Conservation (phyloP, 37 sponge, comb jelly and placozoan genomes). For the Beroe ovata region DNA sequence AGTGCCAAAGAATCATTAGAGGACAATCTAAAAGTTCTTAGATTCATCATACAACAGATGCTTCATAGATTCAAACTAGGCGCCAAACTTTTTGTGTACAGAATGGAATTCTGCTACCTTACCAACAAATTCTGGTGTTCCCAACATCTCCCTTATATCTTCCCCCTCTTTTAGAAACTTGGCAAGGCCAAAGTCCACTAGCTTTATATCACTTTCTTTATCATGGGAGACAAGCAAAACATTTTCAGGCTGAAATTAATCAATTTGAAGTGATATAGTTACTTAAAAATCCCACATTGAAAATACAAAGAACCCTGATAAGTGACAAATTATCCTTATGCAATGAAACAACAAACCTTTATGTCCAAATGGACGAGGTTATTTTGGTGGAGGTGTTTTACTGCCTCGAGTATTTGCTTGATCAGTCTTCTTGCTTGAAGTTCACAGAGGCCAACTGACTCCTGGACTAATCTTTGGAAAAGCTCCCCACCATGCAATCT, state of each 20-base stretch:
- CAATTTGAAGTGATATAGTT: no score
- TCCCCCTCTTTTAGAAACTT: slow-evolving; percentile 79
- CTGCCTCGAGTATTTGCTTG: slow-evolving; percentile 33
- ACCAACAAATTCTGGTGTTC: slow-evolving; percentile 94
- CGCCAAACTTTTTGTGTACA: no score
- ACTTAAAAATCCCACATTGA: no score
- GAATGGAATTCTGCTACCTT: slow-evolving; percentile 63
- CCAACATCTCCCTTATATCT: slow-evolving; percentile 78
- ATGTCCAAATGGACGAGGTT: slow-evolving; percentile 37
- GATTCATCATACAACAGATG: no score
- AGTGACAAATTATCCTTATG: no score
- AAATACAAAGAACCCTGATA: no score
- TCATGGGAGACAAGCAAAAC: slow-evolving; percentile 78
- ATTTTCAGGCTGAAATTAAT: slow-evolving; percentile 98
- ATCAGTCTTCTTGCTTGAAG: not conserved
- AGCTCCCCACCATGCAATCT: slow-evolving; percentile 21
- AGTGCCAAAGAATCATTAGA: no score
- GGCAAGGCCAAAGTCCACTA: slow-evolving; percentile 92
- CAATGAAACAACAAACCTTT: slow-evolving; percentile 25
- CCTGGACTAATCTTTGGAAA: not conserved
- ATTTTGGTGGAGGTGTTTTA: slow-evolving; percentile 31
- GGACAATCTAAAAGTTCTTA: not conserved
- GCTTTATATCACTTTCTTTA: slow-evolving; percentile 75
- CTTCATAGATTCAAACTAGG: no score
- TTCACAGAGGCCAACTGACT: slow-evolving; percentile 17